Base-by-base conservation (phyloP, 2,797 vertebrate genomes). In the Phalanger gymnotis region DNA sequence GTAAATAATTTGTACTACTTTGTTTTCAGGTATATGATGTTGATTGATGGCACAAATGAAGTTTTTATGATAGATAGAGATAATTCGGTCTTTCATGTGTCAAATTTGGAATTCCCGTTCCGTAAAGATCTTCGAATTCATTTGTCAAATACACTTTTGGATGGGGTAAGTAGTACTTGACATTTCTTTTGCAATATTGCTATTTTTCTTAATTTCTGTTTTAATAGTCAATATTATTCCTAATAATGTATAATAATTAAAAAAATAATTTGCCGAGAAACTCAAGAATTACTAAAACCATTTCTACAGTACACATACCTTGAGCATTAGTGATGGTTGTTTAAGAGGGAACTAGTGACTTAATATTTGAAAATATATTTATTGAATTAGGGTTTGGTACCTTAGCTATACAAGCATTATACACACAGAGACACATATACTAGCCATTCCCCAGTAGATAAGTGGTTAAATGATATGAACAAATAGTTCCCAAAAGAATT, bases 1-100 rank as follows among this genome's bases (percentile, higher is more conserved):
- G 22, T 19, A 27, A 51, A 28, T 87, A 87, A 87, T 90, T 97
- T 97, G 87, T 94, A 12, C 96, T 96, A 28, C 96, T 93, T 96
- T 25, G 47, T 97, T 98, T 97, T 31, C 98, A 99, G 99, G 98
- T 99, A 99, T 98, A 99, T 99, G 99, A 99, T 99, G 99, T 96
- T 99, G 97, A 99, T 99, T 98, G 99, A 99, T 96, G 99, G 99
- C 90, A 99, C 99, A 99, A 99, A 99, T 96, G 99, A 99, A 98
- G 99, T 99, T 58, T 99, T 99, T 98, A 99, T 99, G 99, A 98
- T 99, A 95, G 99, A 99, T 98, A 99, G 99, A 98, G 99, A 99
- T 98, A 99, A 99, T 98, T 98, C 99, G 0, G 97, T 99, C 95
- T 99, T 99, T 98, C 99, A 99, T 93, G 99, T 99, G 94, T 99